Evolutionary conservation across 1,140 invertebrate genomes (phyloP).

Genomic region (Frieseomelitta varia): DNA sequence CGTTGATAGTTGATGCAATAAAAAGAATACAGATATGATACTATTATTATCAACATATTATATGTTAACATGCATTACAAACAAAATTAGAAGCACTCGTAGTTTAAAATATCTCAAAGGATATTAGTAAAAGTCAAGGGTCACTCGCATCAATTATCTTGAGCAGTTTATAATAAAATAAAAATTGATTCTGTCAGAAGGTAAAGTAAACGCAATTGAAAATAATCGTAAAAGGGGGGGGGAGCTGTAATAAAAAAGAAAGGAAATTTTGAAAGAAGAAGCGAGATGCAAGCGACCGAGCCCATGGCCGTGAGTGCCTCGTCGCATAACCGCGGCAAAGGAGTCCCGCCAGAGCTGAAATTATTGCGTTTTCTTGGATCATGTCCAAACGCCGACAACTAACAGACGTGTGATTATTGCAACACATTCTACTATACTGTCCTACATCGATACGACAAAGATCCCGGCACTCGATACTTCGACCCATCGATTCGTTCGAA

Average conservation of each 20-base stretch:
- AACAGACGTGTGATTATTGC: slow-evolving; percentile 70
- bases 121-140: background rate
- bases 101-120: too few relatives aligned
- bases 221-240: background rate
- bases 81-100: background rate
- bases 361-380: slow-evolving; percentile 75
- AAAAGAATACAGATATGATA: background rate
- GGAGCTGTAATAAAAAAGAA: background rate
- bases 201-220: slow-evolving; percentile 22
- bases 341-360: slow-evolving; percentile 68
- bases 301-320: slow-evolving; percentile 62
- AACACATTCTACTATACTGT: slow-evolving; percentile 66
- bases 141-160: background rate
- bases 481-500: background rate
- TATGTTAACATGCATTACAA: too few relatives aligned
- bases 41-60: background rate
- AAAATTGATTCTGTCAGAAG: background rate
- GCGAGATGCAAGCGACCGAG: slow-evolving; percentile 36
- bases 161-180: background rate
- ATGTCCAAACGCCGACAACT: slow-evolving; percentile 62
- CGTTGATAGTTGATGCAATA: background rate
- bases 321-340: slow-evolving; percentile 64
- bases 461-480: slow-evolving; percentile 9
- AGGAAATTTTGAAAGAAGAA: slow-evolving; percentile 49
- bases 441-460: slow-evolving; percentile 64